Evolutionary conservation across 2,113 vertebrate species (phyloP), one percentile per base, ranked within the genome.

Genomic region (Chloroceryle aenea): DNA sequence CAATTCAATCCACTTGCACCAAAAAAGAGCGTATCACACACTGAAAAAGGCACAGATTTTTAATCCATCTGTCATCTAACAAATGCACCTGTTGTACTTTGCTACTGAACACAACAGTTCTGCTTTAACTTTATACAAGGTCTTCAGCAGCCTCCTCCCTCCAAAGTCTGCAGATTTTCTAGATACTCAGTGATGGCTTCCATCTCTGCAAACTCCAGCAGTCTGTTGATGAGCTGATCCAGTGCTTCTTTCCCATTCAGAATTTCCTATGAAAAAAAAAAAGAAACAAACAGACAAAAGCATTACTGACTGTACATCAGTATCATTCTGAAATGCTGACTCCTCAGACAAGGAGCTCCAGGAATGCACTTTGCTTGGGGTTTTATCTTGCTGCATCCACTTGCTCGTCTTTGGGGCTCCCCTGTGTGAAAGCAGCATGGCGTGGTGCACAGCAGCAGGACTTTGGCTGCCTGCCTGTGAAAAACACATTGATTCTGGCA

Each of bases 181-280:
- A 98, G 97, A 92, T 98, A 87, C 30, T 99, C 98, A 2, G 98
- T 95, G 18, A 99, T 84, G 63, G 98, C 98, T 88, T 99, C 98
- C 84, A 95, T 96, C 69, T 99, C 98, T 5, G 98, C 95, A 47
- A 98, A 98, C 40, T 98, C 97, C 75, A 98, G 96, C 0, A 99
- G 64, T 36, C 97, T 98, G 58, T 92, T 89, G 95, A 99, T 99
- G 48, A 99, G 94, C 25, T 99, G 96, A 82, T 99, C 98, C 61
- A 99, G 97, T 8, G 84, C 96, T 59, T 98, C 98, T 26, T 98
- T 98, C 58, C 99, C 99, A 93, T 82, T 97, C 89, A 99, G 97
- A 94, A 99, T 98, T 96, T 98, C 99, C 99, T 99, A 69, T 10
- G 14, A 32, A 94, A 85, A 93, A 69, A 91, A 14, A 3, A 52